These are phyloP conservation scores for Agrypnia vestita DNA, from an alignment of 1,140 invertebrate genomes.

Conservation along the genomic window DNA sequence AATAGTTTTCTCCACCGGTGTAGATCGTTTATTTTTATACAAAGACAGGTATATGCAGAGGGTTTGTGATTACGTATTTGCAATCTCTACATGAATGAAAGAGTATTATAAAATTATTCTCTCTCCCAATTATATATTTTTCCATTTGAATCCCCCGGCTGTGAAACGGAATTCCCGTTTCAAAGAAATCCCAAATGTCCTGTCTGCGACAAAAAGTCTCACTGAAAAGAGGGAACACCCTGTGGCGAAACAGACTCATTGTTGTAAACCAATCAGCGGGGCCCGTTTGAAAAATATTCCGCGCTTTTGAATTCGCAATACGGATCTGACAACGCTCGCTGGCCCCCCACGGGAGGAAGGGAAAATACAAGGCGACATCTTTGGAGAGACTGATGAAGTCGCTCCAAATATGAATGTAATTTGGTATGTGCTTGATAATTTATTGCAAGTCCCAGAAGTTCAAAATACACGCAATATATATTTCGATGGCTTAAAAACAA, in stretches of 20 bases:
- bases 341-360: slow-evolving; percentile 28
- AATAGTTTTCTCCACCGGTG: too few relatives aligned
- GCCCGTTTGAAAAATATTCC: slow-evolving; percentile 47
- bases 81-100: too few relatives aligned
- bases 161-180: slow-evolving; percentile 2
- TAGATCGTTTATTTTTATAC: too few relatives aligned
- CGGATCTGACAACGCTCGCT: slow-evolving; percentile 42
- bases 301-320: slow-evolving; percentile 48
- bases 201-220: slow-evolving; percentile 44
- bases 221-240: slow-evolving; percentile 45
- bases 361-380: slow-evolving; percentile 36
- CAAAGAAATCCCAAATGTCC: slow-evolving; percentile 3
- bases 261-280: slow-evolving; percentile 57
- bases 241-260: slow-evolving; percentile 53
- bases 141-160: neutral
- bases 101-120: too few relatives aligned
- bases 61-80: too few relatives aligned
- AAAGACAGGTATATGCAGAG: too few relatives aligned
- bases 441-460: too few relatives aligned
- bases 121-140: too few relatives aligned
- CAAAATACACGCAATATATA: too few relatives aligned
- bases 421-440: too few relatives aligned
- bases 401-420: neutral
- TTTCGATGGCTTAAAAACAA: too few relatives aligned
- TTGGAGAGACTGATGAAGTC: slow-evolving; percentile 32